These are phyloP conservation scores for Cotesia glomerata DNA, from an alignment of 1,140 invertebrate genomes.

Conservation along the genomic window DNA sequence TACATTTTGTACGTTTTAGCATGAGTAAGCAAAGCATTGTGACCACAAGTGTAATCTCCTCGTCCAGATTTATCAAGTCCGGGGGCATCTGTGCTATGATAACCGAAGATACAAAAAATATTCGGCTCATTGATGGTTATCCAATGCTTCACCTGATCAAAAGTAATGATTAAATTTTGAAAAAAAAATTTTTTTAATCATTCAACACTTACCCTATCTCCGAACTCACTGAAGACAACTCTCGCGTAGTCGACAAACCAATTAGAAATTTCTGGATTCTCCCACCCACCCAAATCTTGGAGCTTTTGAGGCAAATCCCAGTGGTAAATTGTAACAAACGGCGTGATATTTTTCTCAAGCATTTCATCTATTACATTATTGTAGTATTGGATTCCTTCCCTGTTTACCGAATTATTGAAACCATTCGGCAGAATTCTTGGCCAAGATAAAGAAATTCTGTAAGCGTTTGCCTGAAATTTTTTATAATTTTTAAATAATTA, in stretches of 20 bases:
- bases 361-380: conserved; percentile 68
- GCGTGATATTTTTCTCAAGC: conserved; percentile 60
- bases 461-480: conserved; percentile 41
- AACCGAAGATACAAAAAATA: conserved; percentile 48
- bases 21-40: conserved; percentile 57
- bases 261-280: conserved; percentile 32
- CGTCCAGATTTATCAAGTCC: conserved; percentile 40
- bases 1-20: conserved; percentile 58
- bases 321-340: conserved; percentile 66
- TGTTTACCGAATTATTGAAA: conserved; percentile 57
- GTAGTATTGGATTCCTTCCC: conserved; percentile 66
- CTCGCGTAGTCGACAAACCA: conserved; percentile 39
- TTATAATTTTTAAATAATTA: too few relatives aligned
- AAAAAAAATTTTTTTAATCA: not conserved
- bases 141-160: conserved; percentile 61
- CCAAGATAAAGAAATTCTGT: conserved; percentile 70
- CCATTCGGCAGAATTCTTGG: conserved; percentile 63
- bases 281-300: conserved; percentile 39
- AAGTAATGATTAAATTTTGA: too few relatives aligned
- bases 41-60: conserved; percentile 53
- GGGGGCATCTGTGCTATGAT: conserved; percentile 48
- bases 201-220: conserved; percentile 39
- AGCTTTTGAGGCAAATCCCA: conserved; percentile 67
- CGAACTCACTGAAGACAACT: conserved; percentile 40
- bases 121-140: conserved; percentile 64